Percentiles rank a stretch among this genome's conserved stretches.
Evolutionary conservation across 2,797 vertebrate genomes (phyloP).

Genomic region (Petrocephalus schoutedeni): DNA sequence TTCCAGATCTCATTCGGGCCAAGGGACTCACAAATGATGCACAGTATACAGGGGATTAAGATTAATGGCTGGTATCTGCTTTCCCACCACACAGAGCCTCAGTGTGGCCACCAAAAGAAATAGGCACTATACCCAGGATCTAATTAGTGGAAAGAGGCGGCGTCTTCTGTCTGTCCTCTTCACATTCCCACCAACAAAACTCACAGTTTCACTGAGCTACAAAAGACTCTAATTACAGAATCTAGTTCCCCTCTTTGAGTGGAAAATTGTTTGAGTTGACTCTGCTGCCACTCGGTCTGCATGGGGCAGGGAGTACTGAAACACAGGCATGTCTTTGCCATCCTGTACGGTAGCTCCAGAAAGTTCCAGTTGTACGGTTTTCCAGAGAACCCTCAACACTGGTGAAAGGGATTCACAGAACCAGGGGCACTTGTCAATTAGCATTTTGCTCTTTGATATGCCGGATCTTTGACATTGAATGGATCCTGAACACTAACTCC

Average conservation of each 20-base stretch:
- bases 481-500: neutral
- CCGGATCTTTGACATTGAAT: neutral
- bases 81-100: slow-evolving; percentile 9
- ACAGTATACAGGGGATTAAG: slow-evolving; percentile 3
- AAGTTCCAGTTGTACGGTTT: neutral
- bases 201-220: neutral
- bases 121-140: neutral
- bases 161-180: neutral
- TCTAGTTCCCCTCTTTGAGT: neutral
- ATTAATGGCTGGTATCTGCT: neutral
- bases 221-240: slow-evolving; percentile 10
- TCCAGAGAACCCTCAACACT: neutral
- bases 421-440: neutral
- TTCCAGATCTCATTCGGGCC: neutral
- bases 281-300: neutral
- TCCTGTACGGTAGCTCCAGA: neutral
- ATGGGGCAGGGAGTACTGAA: neutral
- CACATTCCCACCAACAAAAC: neutral
- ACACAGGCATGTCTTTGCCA: neutral
- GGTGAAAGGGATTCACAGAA: neutral
- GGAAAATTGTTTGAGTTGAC: neutral
- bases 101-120: slow-evolving; percentile 11
- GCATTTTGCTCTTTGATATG: neutral
- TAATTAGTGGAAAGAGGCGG: slow-evolving; percentile 4
- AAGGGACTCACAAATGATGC: neutral